Evolutionary conservation across 2,888 invertebrate genomes (phyloP).

Genomic region (Pristionchus exspectatus): DNA sequence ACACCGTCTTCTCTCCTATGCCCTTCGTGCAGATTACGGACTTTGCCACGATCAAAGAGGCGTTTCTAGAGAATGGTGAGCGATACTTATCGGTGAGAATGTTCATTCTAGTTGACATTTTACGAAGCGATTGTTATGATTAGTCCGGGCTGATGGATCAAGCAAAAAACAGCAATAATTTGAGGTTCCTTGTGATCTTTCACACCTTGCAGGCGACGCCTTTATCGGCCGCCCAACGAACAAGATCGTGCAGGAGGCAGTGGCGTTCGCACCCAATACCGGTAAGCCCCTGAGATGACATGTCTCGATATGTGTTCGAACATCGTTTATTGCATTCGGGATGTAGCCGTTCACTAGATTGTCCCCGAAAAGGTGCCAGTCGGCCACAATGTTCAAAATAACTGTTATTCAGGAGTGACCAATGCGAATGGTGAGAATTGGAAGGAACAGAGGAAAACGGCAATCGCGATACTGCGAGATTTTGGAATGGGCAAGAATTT

Average conservation of each 20-base stretch:
- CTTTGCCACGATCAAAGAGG: constrained; percentile 5
- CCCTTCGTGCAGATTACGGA: constrained; percentile 8
- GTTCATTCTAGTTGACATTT: no score
- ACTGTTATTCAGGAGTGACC: neutral
- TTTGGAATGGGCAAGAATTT: constrained; percentile 43
- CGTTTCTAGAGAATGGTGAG: neutral
- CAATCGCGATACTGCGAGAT: constrained; percentile 32
- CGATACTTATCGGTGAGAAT: neutral
- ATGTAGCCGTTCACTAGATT: no score
- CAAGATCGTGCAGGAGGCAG: constrained; percentile 9
- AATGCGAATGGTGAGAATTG: constrained; percentile 32
- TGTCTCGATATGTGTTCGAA: no score
- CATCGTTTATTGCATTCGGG: no score
- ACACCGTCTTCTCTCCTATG: constrained; percentile 23
- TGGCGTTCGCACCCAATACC: neutral
- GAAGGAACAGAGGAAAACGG: neutral
- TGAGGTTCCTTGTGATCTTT: neutral
- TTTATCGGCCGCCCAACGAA: constrained; percentile 14
- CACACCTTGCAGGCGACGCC: constrained; percentile 12
- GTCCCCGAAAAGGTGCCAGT: no score
- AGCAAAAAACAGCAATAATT: neutral
- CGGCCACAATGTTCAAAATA: neutral
- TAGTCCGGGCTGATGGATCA: neutral
- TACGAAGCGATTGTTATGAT: no score
- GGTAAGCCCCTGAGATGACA: neutral